These are phyloP conservation scores for Heterodera schachtii DNA, from an alignment of 1,140 invertebrate genomes.

Conservation along the genomic window DNA sequence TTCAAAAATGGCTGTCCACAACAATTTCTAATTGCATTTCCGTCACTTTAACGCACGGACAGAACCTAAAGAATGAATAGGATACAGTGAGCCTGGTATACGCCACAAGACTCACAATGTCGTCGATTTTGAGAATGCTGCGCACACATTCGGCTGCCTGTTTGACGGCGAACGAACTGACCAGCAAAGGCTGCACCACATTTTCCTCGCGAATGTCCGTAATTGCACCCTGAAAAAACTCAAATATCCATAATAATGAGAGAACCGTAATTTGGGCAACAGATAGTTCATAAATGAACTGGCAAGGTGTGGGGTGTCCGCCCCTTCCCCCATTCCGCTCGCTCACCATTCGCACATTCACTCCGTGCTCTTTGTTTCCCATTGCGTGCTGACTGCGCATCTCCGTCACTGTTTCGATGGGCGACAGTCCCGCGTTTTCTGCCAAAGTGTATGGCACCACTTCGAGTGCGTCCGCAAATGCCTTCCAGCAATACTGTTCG, in stretches of 20 bases:
- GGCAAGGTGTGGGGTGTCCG: too few relatives aligned
- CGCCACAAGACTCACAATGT: slow-evolving; percentile 74
- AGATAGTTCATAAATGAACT: too few relatives aligned
- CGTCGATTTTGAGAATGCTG: slow-evolving; percentile 98
- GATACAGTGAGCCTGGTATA: too few relatives aligned
- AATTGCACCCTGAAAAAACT: slow-evolving; percentile 75
- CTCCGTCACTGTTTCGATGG: slow-evolving; percentile 94
- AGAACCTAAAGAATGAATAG: neutral
- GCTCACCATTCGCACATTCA: slow-evolving; percentile 81
- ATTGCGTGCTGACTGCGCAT: slow-evolving; percentile 89
- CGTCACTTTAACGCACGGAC: neutral
- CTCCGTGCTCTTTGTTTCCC: slow-evolving; percentile 92
- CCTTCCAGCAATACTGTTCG: slow-evolving; percentile 85
- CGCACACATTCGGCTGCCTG: slow-evolving; percentile 94
- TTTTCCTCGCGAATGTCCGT: slow-evolving; percentile 95
- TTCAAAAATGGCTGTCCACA: neutral
- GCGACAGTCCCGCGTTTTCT: slow-evolving; percentile 99
- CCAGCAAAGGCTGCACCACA: slow-evolving; percentile 93
- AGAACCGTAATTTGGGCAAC: too few relatives aligned
- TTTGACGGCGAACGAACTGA: slow-evolving; percentile 88
- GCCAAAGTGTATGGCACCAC: slow-evolving; percentile 95
- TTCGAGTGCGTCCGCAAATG: slow-evolving; percentile 93
- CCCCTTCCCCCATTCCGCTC: too few relatives aligned
- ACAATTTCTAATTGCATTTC: neutral
- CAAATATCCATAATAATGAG: slow-evolving; percentile 50